Base-by-base conservation (phyloP, 1,140 invertebrate species). In the Habropoda laboriosa region DNA sequence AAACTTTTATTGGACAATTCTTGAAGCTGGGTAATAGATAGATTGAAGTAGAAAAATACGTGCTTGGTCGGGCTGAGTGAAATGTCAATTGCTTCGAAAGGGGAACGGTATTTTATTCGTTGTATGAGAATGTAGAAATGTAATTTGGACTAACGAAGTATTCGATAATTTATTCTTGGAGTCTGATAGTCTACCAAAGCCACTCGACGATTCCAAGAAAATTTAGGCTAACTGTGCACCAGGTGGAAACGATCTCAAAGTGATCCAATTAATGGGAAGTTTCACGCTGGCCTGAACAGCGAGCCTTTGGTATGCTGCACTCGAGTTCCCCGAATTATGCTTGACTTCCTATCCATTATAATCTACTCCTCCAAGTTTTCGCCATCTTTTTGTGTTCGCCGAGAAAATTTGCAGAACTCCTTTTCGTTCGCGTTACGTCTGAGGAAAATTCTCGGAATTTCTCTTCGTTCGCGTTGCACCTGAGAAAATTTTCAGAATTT, bases 221-320 rank as follows among this genome's bases (percentile, higher is more conserved):
- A 57, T 40, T 71, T 71, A 27, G 42, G 18, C 63, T 40, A 24
- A 18, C 10, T 57, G 67, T 38, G 49, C 38, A 27, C n/a, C 55
- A 27, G 42, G 45, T 40, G 58, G 60, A 75, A 75, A 53, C 57
- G n/a, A 21, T 27, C 42, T 73, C 57, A 73, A 60, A 58, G 57
- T 42, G 71, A 73, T 61, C 55, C 71, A 61, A 61, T 73, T 61
- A 73, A 61, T 42, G 18, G 12, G 10, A 61, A 38, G 70, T 73
- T 73, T 73, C 70, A 47, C 40, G 57, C 55, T 32, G 21, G 38
- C 38, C 24, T 71, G 27, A 3, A 2, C 18, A n/a, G 16, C 55
- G 13, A 32, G 18, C 55, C 27, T 73, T 60, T 49, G 18, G 5
- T 27, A 10, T 30, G 21, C 35, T 35, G 3, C n/a, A 35, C 45